Evolutionary conservation across 2,113 vertebrate genomes (phyloP), one percentile per base, ranked within the genome.

Genomic region (Cettia cetti): DNA sequence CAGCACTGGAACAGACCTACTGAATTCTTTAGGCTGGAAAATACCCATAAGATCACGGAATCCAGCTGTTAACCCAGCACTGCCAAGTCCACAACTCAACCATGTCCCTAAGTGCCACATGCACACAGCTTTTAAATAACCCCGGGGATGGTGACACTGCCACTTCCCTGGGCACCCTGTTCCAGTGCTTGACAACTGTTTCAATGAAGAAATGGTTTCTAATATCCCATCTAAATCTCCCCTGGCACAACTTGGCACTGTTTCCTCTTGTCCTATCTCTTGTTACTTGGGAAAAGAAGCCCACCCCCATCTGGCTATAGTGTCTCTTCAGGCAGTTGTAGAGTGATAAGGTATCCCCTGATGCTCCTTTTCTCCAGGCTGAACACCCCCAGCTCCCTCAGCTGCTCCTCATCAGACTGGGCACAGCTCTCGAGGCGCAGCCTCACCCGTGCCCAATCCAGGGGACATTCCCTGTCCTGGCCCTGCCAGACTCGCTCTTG

Each of bases 291-390:
- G 7, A 77, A 7, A 53, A 53, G n/a, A 66, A 42, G 33, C 35
- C 0, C 0, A 35, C 10, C 1, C 8, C 9, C 26, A 45, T 15
- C 15, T 56, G 2, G 0, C 56, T 47, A 15, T 27, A 66, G 0
- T 1, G 24, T 33, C 37, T 26, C 8, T 54, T 60, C 42, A 57
- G 31, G 31, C 2, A 79, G 9, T 2, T 56, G 11, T 15, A 19
- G 65, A 40, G 9, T 1, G 0, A 0, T 24, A 3, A 82, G 3
- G 28, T 61, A 24, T 21, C 37, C 2, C 57, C 37, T 23, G 10
- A 61, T 7, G n/a, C n/a, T n/a, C n/a, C 21, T 60, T 5, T 64
- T 16, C 40, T 75, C 61, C 57, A 61, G 26, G 2, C 24, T 37
- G 1, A 78, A 50, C 20, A 53, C 1, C 2, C 9, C 17, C 42